Percentiles rank a stretch among this genome's conserved stretches.
Conservation (phyloP, 1,140 invertebrate genomes). For the Nasonia vitripennis region DNA sequence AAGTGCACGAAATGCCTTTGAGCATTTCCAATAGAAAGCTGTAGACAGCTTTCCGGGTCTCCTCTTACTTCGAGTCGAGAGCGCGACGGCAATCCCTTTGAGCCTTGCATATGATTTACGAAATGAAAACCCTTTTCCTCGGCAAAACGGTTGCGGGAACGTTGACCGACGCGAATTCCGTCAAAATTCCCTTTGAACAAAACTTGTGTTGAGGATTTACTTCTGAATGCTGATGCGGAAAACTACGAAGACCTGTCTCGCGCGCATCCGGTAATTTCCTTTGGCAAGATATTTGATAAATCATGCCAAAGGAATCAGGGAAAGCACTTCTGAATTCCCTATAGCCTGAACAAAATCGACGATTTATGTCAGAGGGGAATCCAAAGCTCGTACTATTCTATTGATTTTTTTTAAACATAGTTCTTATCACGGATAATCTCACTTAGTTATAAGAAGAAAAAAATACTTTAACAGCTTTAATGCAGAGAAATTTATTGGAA, state of each 20-base stretch:
- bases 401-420: no score
- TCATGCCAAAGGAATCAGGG: not conserved
- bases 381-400: no score
- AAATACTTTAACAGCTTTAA: no score
- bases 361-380: not conserved
- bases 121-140: not conserved
- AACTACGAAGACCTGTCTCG: not conserved
- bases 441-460: no score
- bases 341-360: not conserved
- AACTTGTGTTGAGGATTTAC: not conserved
- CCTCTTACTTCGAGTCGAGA: not conserved
- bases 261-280: not conserved
- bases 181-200: not conserved
- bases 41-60: not conserved
- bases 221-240: not conserved
- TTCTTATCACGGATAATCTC: no score
- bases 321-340: not conserved
- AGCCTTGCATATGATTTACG: constrained; percentile 23
- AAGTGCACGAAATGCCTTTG: not conserved
- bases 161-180: not conserved
- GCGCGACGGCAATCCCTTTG: not conserved
- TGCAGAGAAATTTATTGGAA: no score
- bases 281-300: not conserved
- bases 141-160: not conserved
- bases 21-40: not conserved